Evolutionary conservation across 2,888 invertebrate genomes (phyloP).

Genomic region (Osmoderma eremita): DNA sequence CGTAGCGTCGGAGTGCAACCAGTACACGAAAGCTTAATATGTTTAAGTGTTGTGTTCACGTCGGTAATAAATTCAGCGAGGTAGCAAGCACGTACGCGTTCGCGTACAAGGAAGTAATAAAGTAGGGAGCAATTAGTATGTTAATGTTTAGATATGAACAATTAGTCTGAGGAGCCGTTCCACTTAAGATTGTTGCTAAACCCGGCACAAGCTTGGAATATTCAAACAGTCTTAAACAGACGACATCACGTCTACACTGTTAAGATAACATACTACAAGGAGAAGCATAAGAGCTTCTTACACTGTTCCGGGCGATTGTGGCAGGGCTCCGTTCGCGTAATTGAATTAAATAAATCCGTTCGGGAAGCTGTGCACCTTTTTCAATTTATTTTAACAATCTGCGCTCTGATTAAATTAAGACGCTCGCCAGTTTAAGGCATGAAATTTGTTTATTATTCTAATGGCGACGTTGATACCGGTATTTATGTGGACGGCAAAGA

Average conservation of each 20-base stretch:
- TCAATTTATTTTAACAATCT: slow-evolving; percentile 35
- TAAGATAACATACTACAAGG: slow-evolving; percentile 58
- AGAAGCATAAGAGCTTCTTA: slow-evolving; percentile 53
- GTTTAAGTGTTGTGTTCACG: slow-evolving; percentile 43
- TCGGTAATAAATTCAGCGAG: slow-evolving; percentile 44
- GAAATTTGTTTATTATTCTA: slow-evolving; percentile 32
- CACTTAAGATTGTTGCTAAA: slow-evolving; percentile 58
- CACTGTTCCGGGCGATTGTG: slow-evolving; percentile 44
- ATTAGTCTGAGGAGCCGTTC: slow-evolving; percentile 62
- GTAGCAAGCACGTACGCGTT: slow-evolving; percentile 53
- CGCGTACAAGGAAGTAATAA: slow-evolving; percentile 56
- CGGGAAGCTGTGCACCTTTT: slow-evolving; percentile 28
- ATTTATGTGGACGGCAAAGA: slow-evolving; percentile 27
- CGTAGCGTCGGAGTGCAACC: slow-evolving; percentile 25
- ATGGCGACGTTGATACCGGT: slow-evolving; percentile 12
- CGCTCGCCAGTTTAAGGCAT: slow-evolving; percentile 16
- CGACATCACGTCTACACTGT: slow-evolving; percentile 63
- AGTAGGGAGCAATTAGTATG: slow-evolving; percentile 62
- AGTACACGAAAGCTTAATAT: slow-evolving; percentile 38
- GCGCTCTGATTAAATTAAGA: slow-evolving; percentile 31
- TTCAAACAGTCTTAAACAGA: slow-evolving; percentile 64
- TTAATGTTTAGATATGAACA: slow-evolving; percentile 63
- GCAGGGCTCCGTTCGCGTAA: slow-evolving; percentile 25
- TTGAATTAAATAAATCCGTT: slow-evolving; percentile 41
- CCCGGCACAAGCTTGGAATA: slow-evolving; percentile 65